Conservation (phyloP, 2,888 invertebrate genomes). For the Diaperis boleti region DNA sequence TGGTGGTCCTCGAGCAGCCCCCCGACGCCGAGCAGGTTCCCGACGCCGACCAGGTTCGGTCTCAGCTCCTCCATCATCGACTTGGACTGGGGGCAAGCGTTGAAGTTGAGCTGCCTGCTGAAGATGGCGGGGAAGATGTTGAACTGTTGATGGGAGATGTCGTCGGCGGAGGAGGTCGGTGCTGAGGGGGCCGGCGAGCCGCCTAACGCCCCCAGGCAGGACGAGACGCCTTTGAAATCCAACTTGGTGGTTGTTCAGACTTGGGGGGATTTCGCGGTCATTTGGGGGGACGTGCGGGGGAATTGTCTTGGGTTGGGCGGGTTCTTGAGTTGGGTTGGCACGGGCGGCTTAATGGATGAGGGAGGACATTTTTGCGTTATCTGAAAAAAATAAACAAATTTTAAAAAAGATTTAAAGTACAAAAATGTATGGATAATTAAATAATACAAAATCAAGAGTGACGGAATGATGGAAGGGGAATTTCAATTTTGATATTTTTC, state of each 20-base stretch:
- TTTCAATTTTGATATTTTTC: too few relatives aligned
- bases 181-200: slow-evolving; percentile 70
- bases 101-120: slow-evolving; percentile 88
- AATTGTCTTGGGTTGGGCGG: not conserved
- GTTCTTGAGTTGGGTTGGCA: too few relatives aligned
- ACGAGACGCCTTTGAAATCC: slow-evolving; percentile 87
- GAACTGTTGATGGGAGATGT: slow-evolving; percentile 82
- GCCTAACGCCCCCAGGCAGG: slow-evolving; percentile 72
- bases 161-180: slow-evolving; percentile 65
- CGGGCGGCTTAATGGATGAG: too few relatives aligned
- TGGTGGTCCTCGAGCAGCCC: slow-evolving; percentile 85
- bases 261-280: slow-evolving; percentile 45
- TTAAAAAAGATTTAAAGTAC: too few relatives aligned
- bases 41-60: slow-evolving; percentile 84
- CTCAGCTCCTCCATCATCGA: slow-evolving; percentile 87
- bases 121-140: slow-evolving; percentile 94
- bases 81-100: slow-evolving; percentile 77
- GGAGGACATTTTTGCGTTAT: too few relatives aligned
- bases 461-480: too few relatives aligned
- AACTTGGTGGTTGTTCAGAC: slow-evolving; percentile 74
- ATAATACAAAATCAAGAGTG: too few relatives aligned
- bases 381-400: too few relatives aligned
- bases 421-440: too few relatives aligned
- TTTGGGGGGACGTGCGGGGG: slow-evolving; percentile 8
- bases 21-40: slow-evolving; percentile 82